A percentile compares a stretch with the other conserved stretches of the same genome.
phyloP scores from a whole-genome alignment of 1,140 invertebrate species.

The Microplitis demolitor region DNA sequence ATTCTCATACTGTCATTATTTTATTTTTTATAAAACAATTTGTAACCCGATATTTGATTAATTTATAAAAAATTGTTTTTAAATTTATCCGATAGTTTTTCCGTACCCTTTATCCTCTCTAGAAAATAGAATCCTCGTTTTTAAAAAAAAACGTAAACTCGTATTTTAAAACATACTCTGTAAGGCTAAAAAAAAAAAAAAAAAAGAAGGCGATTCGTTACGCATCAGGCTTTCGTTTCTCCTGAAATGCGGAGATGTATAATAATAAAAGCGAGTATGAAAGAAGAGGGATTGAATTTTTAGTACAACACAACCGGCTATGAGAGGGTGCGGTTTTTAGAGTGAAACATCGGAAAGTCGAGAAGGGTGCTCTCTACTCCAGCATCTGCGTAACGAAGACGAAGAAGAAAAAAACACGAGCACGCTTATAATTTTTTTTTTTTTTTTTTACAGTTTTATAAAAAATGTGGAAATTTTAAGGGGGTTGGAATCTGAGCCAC shows the following conservation, averaged over 20 bases:
- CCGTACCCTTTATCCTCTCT: no score
- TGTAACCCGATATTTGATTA: no score
- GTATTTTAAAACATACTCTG: neutral
- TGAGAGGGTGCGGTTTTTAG: neutral
- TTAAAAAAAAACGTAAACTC: neutral
- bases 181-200: neutral
- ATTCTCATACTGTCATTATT: no score
- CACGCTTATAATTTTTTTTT: neutral
- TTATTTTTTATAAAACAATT: no score
- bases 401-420: neutral
- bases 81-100: no score
- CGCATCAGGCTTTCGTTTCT: neutral
- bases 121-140: neutral
- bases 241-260: no score
- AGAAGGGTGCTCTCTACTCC: neutral
- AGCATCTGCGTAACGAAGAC: constrained; percentile 1
- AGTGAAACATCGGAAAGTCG: neutral
- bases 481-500: neutral
- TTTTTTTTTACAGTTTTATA: neutral
- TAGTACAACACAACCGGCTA: no score
- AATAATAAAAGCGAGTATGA: no score
- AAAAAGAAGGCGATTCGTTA: constrained; percentile 1
- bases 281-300: no score
- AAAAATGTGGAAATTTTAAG: neutral
- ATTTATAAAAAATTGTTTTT: no score